Conservation (phyloP, 2,888 invertebrate species). For the Drosophila flavopinicola region DNA sequence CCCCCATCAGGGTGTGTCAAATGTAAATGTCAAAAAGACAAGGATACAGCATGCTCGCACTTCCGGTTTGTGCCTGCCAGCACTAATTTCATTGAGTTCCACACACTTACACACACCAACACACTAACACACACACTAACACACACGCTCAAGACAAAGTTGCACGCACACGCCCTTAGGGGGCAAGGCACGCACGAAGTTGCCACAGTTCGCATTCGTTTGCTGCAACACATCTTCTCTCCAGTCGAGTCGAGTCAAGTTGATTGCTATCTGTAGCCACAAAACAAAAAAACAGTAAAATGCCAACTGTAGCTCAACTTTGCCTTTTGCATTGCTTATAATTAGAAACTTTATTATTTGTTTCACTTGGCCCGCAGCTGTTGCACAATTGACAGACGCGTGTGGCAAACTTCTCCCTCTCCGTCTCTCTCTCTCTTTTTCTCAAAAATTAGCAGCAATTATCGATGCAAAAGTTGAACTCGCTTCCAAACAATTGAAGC, state of each 20-base stretch:
- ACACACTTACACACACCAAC: conserved; percentile 24
- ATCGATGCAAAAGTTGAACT: conserved; percentile 62
- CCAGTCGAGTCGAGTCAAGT: conserved; percentile 17
- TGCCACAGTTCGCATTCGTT: conserved; percentile 31
- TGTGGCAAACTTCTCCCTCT: conserved; percentile 26
- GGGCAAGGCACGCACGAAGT: conserved; percentile 39
- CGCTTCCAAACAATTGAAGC: conserved; percentile 18
- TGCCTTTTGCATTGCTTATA: conserved; percentile 63
- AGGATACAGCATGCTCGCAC: conserved; percentile 41
- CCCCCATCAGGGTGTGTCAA: conserved; percentile 22
- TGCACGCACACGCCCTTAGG: conserved; percentile 38
- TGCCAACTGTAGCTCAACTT: conserved; percentile 44
- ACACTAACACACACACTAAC: too few relatives aligned
- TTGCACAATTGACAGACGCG: conserved; percentile 68
- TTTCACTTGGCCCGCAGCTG: conserved; percentile 75
- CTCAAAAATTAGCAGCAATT: conserved; percentile 70
- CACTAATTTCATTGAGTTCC: conserved; percentile 73
- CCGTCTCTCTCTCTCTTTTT: too few relatives aligned
- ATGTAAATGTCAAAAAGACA: conserved; percentile 68
- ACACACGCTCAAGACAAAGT: conserved; percentile 24
- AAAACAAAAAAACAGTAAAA: conserved; percentile 9
- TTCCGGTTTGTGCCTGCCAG: conserved; percentile 49
- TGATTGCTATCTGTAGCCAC: conserved; percentile 49
- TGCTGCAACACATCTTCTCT: conserved; percentile 42
- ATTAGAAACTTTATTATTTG: conserved; percentile 80